Conservation (phyloP, 2,797 vertebrate genomes). For the Galago senegalensis region DNA sequence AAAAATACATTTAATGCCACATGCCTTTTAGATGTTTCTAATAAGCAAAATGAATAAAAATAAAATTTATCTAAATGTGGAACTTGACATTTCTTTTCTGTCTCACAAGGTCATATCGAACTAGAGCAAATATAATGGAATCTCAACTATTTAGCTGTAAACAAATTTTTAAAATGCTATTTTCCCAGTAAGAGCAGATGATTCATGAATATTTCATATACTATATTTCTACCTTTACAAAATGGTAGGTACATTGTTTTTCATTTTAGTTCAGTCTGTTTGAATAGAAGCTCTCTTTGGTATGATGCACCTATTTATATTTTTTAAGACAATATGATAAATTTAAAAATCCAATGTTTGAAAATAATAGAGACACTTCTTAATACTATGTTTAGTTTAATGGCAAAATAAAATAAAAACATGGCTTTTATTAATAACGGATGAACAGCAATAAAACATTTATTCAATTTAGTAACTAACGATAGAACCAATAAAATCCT, state of each 20-base stretch:
- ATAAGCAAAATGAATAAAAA: conserved; percentile 71
- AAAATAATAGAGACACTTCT: background rate
- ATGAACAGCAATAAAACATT: background rate
- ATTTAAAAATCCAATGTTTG: background rate
- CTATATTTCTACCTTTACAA: background rate
- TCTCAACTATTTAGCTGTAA: background rate
- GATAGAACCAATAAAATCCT: background rate
- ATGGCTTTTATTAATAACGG: background rate
- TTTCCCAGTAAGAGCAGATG: background rate
- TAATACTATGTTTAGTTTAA: background rate
- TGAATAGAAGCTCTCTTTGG: background rate
- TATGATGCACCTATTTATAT: background rate
- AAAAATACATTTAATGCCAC: conserved; percentile 67
- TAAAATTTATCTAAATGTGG: conserved; percentile 69
- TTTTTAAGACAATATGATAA: background rate
- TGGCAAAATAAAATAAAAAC: background rate
- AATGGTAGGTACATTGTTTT: background rate
- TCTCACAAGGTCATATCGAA: conserved; percentile 54
- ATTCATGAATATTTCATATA: background rate
- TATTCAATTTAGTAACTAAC: background rate
- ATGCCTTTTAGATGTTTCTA: conserved; percentile 74
- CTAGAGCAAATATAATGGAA: background rate
- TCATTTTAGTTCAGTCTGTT: background rate
- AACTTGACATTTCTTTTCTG: conserved; percentile 75
- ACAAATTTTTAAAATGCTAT: background rate